phyloP scores from a whole-genome alignment of 2,797 vertebrate genomes.

The Ceyx erithaca region DNA sequence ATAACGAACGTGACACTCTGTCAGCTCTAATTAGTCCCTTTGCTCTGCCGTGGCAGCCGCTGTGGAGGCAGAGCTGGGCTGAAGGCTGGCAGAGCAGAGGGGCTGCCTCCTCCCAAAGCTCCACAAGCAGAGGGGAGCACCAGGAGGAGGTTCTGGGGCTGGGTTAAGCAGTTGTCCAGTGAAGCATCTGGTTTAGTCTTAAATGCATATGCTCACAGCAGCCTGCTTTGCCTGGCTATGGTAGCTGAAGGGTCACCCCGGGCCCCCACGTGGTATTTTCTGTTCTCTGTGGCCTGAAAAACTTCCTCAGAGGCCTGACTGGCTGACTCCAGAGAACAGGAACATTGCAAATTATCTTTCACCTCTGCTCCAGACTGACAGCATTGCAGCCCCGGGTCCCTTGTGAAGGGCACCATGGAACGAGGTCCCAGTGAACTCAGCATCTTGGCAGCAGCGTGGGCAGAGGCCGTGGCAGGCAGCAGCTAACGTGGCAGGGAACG shows the following conservation, averaged over 20 bases:
- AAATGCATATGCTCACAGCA: background rate
- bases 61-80: background rate
- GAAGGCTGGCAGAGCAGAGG: background rate
- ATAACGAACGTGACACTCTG: background rate
- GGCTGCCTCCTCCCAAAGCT: background rate
- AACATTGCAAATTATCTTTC: fast-evolving
- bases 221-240: background rate
- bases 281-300: no score
- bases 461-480: background rate
- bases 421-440: fast-evolving
- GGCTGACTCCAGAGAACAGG: background rate
- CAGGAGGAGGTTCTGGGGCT: background rate
- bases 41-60: background rate
- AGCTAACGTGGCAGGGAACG: fast-evolving
- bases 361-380: background rate
- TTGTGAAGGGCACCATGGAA: fast-evolving
- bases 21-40: slow-evolving; percentile 34
- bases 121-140: fast-evolving
- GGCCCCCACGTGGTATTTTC: background rate
- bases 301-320: background rate
- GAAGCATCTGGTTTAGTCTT: background rate
- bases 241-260: background rate
- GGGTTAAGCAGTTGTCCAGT: background rate
- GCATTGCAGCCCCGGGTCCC: background rate
- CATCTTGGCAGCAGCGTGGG: fast-evolving